Percentiles rank a stretch among this genome's conserved stretches.
Conservation (phyloP, 2,113 vertebrate genomes). For the Formicarius rufipectus region DNA sequence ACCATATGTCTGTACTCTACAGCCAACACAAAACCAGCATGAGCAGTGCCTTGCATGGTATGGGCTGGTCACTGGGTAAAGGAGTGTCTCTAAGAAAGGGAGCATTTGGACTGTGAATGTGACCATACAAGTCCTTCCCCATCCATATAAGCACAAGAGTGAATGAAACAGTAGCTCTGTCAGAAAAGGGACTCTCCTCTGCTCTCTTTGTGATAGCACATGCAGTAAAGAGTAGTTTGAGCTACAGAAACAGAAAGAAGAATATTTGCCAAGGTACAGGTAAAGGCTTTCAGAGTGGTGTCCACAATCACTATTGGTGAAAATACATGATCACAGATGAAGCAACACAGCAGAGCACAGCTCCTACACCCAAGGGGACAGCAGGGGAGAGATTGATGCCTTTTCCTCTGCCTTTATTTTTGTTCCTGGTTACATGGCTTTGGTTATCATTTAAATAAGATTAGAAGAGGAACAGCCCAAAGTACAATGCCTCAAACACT, state of each 20-base stretch:
- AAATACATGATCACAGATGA: background rate
- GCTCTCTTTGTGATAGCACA: background rate
- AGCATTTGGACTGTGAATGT: background rate
- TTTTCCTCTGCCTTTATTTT: background rate
- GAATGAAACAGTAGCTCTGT: background rate
- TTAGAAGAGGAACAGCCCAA: background rate
- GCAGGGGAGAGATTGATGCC: background rate
- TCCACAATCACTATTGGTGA: background rate
- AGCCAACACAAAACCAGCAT: background rate
- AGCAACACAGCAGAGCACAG: background rate
- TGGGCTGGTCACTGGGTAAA: background rate
- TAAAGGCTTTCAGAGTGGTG: background rate
- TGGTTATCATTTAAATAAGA: background rate
- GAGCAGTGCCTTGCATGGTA: background rate
- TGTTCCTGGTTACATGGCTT: background rate
- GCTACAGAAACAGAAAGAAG: background rate
- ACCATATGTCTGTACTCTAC: background rate
- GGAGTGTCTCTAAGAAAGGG: background rate
- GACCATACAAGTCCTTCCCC: rapidly evolving
- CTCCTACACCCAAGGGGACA: background rate
- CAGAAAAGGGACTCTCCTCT: background rate
- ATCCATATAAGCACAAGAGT: background rate
- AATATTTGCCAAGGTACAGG: background rate
- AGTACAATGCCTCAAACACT: background rate
- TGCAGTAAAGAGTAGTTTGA: background rate